These are phyloP conservation scores for Phylloscopus whistleri DNA, from an alignment of 2,113 vertebrate genomes.

Conservation along the genomic window DNA sequence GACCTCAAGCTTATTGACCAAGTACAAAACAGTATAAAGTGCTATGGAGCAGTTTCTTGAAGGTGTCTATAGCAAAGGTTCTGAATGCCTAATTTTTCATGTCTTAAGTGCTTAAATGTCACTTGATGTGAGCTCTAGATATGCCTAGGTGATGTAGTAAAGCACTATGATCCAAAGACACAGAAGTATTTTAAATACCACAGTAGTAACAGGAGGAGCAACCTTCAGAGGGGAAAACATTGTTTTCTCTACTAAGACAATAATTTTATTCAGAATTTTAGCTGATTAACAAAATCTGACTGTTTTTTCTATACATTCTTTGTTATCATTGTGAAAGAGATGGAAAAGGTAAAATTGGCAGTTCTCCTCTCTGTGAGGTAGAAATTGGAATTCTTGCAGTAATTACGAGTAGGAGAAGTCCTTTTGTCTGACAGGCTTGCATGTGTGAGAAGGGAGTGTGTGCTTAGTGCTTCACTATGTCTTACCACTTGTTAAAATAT, in stretches of 20 bases:
- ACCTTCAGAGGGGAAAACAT: background rate
- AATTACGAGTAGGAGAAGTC: background rate
- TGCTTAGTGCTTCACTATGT: slow-evolving; percentile 38
- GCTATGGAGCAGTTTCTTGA: background rate
- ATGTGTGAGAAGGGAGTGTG: background rate
- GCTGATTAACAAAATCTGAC: background rate
- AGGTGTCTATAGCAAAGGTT: background rate
- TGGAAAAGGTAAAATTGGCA: background rate
- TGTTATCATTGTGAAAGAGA: background rate
- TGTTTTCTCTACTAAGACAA: background rate
- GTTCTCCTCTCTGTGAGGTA: background rate
- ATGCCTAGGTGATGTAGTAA: background rate
- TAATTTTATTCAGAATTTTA: background rate
- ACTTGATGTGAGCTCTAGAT: background rate
- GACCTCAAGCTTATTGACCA: slow-evolving; percentile 14
- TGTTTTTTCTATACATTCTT: background rate
- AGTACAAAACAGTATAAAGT: background rate
- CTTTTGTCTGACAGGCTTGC: background rate
- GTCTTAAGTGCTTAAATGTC: slow-evolving; percentile 38
- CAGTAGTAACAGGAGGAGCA: background rate
- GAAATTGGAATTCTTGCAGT: background rate
- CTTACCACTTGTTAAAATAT: background rate
- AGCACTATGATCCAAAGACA: slow-evolving; percentile 42
- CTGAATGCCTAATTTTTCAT: background rate
- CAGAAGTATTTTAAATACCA: background rate